Percentiles rank a stretch among this genome's conserved stretches.
Evolutionary conservation across 2,888 invertebrate genomes (phyloP).

Genomic region (Meloe dianella): DNA sequence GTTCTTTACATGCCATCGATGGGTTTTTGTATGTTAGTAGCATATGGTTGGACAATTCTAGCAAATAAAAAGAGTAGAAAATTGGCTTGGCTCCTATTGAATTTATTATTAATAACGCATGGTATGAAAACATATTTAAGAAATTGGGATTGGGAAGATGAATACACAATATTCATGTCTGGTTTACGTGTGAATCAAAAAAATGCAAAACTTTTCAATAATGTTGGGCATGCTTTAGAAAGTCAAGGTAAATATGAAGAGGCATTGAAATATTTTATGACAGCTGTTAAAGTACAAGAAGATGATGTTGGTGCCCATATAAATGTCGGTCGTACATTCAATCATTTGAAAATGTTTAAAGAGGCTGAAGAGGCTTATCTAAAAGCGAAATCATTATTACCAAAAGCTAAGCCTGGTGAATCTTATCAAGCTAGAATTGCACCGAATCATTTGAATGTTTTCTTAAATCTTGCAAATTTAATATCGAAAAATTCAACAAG

Average conservation of each 20-base stretch:
- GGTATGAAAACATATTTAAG: conserved; percentile 84
- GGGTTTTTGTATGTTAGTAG: conserved; percentile 94
- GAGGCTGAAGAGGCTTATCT: conserved; percentile 94
- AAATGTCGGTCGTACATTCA: conserved; percentile 94
- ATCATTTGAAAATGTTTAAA: conserved; percentile 84
- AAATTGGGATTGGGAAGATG: conserved; percentile 93
- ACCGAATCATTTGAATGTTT: conserved; percentile 94
- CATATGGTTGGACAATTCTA: conserved; percentile 81
- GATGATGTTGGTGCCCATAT: conserved; percentile 98
- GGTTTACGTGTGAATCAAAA: conserved; percentile 84
- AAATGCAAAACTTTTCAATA: conserved; percentile 96
- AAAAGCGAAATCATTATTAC: conserved; percentile 85
- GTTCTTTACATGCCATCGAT: conserved; percentile 96
- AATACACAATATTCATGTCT: conserved; percentile 93
- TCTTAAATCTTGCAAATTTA: conserved; percentile 91
- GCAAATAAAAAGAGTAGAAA: conserved; percentile 70
- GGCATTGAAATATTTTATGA: conserved; percentile 89
- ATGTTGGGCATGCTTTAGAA: conserved; percentile 95
- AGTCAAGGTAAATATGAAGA: conserved; percentile 71
- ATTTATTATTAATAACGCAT: conserved; percentile 74
- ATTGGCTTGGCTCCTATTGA: conserved; percentile 70
- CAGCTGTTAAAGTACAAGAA: conserved; percentile 90
- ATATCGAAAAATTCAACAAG: conserved; percentile 92
- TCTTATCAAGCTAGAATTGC: conserved; percentile 95
- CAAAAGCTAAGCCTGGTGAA: conserved; percentile 91